phyloP scores from a whole-genome alignment of 2,797 vertebrate species.

The Dryobates pubescens region DNA sequence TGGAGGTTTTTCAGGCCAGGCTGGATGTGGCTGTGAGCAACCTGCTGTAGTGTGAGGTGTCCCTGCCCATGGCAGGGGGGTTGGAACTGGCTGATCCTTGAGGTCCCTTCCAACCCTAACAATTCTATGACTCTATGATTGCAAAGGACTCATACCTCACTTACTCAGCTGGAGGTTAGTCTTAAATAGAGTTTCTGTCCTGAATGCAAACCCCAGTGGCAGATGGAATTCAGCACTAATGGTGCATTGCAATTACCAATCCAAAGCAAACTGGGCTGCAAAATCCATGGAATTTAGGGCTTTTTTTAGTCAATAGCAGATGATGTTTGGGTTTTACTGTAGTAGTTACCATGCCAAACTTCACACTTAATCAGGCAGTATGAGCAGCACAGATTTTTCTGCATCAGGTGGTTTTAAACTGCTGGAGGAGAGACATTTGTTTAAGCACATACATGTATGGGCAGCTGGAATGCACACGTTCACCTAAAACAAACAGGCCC shows the following conservation, averaged over 20 bases:
- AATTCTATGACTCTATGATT: too few relatives aligned
- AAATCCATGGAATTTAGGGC: neutral
- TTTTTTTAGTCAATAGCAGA: neutral
- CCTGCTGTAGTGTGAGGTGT: too few relatives aligned
- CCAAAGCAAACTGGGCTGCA: neutral
- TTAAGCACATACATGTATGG: neutral
- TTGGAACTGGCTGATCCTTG: too few relatives aligned
- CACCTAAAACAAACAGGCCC: neutral
- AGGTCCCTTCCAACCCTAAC: too few relatives aligned
- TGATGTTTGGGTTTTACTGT: conserved; percentile 5
- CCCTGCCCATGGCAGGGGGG: too few relatives aligned
- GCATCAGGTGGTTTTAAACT: neutral
- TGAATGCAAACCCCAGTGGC: neutral
- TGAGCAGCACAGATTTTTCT: neutral
- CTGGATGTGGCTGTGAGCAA: too few relatives aligned
- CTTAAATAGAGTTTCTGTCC: neutral
- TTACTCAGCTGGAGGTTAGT: too few relatives aligned
- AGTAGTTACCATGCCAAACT: neutral
- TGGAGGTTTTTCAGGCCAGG: too few relatives aligned
- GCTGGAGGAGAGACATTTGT: neutral
- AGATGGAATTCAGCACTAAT: neutral
- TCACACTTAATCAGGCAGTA: neutral
- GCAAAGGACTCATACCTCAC: too few relatives aligned
- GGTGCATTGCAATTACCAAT: neutral
- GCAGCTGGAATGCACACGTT: neutral